phyloP scores from a whole-genome alignment of 2,797 vertebrate genomes.

The Hirundo rustica region DNA sequence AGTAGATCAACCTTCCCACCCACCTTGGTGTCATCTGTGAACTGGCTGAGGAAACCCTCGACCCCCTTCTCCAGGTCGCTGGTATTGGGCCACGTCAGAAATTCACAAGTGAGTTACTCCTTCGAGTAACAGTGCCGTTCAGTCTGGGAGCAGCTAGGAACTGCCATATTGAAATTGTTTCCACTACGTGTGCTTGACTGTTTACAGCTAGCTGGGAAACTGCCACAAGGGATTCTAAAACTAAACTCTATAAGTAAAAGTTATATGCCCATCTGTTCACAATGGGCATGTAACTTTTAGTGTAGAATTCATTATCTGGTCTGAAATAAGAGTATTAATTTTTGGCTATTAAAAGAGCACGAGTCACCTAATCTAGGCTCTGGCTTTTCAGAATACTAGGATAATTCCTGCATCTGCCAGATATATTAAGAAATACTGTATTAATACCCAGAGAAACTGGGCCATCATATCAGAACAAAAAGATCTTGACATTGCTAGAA shows the following conservation, averaged over 20 bases:
- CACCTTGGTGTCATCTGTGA: accelerated
- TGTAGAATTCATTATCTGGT: not conserved
- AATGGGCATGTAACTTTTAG: not conserved
- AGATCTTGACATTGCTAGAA: not conserved
- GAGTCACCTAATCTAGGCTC: not conserved
- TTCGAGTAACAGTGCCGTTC: not conserved
- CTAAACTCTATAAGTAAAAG: no score
- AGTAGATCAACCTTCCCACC: not conserved
- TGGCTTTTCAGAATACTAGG: not conserved
- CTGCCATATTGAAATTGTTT: not conserved
- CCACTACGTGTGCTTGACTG: not conserved
- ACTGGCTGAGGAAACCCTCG: not conserved
- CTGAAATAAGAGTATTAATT: not conserved
- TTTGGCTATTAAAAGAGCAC: not conserved
- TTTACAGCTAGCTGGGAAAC: not conserved
- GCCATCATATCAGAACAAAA: not conserved
- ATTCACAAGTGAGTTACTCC: not conserved
- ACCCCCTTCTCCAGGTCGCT: not conserved
- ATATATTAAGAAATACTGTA: not conserved
- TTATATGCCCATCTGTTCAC: not conserved
- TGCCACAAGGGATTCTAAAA: not conserved
- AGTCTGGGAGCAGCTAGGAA: not conserved
- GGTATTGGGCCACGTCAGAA: not conserved
- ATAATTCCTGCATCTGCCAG: not conserved
- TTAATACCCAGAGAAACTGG: not conserved